Conservation (phyloP, 2,113 vertebrate species). For the Polypterus bichir region DNA sequence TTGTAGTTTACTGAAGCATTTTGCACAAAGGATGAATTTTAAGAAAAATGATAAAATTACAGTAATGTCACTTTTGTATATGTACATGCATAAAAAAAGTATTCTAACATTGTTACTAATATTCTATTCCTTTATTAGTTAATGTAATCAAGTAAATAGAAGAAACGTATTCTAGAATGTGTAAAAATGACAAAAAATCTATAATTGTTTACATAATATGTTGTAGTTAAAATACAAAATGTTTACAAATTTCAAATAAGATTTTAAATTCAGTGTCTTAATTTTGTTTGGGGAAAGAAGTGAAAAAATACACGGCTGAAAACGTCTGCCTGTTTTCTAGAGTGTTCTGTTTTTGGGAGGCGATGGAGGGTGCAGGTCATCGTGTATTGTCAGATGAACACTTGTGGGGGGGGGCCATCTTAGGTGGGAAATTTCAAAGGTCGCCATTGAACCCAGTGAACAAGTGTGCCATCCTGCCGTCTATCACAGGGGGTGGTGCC, state of each 20-base stretch:
- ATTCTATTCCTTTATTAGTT: conserved; percentile 43
- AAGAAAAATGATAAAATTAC: conserved; percentile 25
- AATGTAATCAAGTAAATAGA: conserved; percentile 44
- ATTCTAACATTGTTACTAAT: conserved; percentile 54
- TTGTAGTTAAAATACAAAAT: conserved; percentile 38
- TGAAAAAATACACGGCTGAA: no score
- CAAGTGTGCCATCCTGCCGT: no score
- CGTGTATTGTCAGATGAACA: no score
- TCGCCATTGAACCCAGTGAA: no score
- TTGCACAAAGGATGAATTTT: conserved; percentile 54
- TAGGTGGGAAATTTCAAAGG: no score
- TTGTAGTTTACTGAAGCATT: conserved; percentile 69
- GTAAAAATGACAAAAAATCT: conserved; percentile 42
- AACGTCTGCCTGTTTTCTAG: no score
- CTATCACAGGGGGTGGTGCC: no score
- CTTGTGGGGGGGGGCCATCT: no score
- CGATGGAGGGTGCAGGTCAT: no score
- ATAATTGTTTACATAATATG: conserved; percentile 54
- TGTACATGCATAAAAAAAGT: conserved; percentile 49
- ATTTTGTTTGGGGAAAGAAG: not conserved
- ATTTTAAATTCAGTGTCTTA: conserved; percentile 27
- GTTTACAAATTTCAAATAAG: conserved; percentile 47
- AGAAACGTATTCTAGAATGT: conserved; percentile 52
- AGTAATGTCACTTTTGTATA: conserved; percentile 56
- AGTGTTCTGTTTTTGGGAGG: no score